These are phyloP conservation scores for Polypedilum pembai DNA, from an alignment of 1,140 invertebrate genomes.

Conservation along the genomic window DNA sequence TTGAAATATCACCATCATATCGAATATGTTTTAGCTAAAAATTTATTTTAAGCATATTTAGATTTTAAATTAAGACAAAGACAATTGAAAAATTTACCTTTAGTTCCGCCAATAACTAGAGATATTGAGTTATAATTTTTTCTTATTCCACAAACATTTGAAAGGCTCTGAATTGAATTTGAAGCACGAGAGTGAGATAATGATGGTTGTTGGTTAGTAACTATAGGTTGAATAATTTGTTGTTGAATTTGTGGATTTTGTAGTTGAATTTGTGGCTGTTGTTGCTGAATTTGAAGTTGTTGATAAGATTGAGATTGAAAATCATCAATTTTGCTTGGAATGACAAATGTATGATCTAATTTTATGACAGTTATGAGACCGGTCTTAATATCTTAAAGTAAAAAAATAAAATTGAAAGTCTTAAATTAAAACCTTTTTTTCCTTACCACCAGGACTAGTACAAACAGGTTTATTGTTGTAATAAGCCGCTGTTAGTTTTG, in stretches of 20 bases:
- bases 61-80: too few relatives aligned
- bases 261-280: not conserved
- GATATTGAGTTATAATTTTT: not conserved
- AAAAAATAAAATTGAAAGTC: too few relatives aligned
- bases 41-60: not conserved
- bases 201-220: too few relatives aligned
- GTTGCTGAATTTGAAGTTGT: too few relatives aligned
- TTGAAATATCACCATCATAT: slow-evolving; percentile 48
- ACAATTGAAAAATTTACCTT: not conserved
- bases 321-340: not conserved
- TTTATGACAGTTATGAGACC: too few relatives aligned
- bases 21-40: not conserved
- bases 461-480: slow-evolving; percentile 39
- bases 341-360: not conserved
- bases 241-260: not conserved
- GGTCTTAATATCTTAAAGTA: too few relatives aligned
- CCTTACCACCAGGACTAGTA: slow-evolving; percentile 30
- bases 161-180: too few relatives aligned
- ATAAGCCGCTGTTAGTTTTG: slow-evolving; percentile 35
- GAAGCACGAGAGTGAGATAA: too few relatives aligned
- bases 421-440: too few relatives aligned
- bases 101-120: not conserved
- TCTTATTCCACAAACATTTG: not conserved
- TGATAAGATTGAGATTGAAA: slow-evolving; percentile 1
- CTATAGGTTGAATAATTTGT: not conserved